Evolutionary conservation across 2,797 vertebrate species (phyloP).

Genomic region (Pangasius macronema): DNA sequence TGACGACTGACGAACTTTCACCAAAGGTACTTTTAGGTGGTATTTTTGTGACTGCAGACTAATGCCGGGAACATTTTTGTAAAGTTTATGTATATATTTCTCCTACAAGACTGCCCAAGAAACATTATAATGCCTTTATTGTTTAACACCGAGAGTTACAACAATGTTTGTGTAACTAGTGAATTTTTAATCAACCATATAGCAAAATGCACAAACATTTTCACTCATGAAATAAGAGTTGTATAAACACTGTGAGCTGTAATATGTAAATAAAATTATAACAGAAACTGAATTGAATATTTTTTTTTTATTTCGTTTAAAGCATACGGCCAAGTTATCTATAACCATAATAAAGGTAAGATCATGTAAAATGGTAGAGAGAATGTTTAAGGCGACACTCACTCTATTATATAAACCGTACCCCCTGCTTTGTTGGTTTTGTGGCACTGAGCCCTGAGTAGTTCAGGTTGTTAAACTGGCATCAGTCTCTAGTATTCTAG

Average conservation of each 20-base stretch:
- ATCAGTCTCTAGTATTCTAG: background rate
- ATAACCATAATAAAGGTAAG: background rate
- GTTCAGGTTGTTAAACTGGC: background rate
- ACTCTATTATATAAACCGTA: background rate
- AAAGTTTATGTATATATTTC: background rate
- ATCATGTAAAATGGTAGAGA: background rate
- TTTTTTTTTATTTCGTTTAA: background rate
- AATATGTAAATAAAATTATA: background rate
- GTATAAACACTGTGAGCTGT: slow-evolving; percentile 2
- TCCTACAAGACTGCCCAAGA: background rate
- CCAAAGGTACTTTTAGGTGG: background rate
- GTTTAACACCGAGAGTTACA: background rate
- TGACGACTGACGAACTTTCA: background rate
- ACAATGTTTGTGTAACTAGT: background rate
- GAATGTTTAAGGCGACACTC: background rate
- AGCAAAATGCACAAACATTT: background rate
- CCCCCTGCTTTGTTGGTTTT: background rate
- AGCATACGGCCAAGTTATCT: background rate
- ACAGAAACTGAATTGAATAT: background rate
- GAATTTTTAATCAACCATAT: background rate
- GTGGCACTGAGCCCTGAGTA: background rate
- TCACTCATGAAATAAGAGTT: background rate
- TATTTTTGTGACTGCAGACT: background rate
- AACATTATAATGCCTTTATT: background rate
- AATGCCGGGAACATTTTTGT: background rate